Evolutionary conservation across 1,140 invertebrate genomes (phyloP), one percentile per base, ranked within the genome.

Genomic region (Drosophila sechellia): DNA sequence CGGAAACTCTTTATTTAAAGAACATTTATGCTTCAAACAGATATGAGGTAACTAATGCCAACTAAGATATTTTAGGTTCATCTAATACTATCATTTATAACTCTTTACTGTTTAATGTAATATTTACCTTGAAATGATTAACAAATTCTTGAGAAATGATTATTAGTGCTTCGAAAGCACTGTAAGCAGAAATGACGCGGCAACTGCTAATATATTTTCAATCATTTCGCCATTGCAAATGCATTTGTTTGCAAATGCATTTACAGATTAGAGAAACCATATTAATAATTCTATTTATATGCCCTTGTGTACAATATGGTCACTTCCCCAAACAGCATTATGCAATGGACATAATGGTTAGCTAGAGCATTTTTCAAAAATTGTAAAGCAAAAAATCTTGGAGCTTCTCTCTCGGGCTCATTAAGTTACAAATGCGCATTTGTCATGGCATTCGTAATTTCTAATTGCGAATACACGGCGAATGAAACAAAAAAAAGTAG

Each of bases 391-490:
- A 48, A 75, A 48, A 75, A 48, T 48, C 54, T 53, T 13, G 1
- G n/a, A 17, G 13, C 53, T 39, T 40, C 35, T 42, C 35, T 40
- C 12, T 22, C 20, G 20, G 27, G 25, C 17, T 48, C 53, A 77
- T 57, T 55, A 53, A 50, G 37, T 68, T 40, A 77, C 73, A 77
- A 77, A 77, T 77, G 73, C 46, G 55, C 72, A 55, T 60, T 77
- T 77, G 73, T 77, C 74, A 77, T 77, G 74, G 53, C 37, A 77
- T 77, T 77, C 34, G 63, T 69, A 76, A 76, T 76, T 76, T 68
- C 42, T 68, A 77, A 77, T 76, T 76, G 46, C 17, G 42, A 12
- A 42, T 72, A 57, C 31, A 58, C 35, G 27, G 46, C n/a, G 49
- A 45, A 58, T 25, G 20, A 22, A 22, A 17, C 17, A 22, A 22